Conservation (phyloP, 64 coral and sea anemone genomes). For the Orbicella faveolata region DNA sequence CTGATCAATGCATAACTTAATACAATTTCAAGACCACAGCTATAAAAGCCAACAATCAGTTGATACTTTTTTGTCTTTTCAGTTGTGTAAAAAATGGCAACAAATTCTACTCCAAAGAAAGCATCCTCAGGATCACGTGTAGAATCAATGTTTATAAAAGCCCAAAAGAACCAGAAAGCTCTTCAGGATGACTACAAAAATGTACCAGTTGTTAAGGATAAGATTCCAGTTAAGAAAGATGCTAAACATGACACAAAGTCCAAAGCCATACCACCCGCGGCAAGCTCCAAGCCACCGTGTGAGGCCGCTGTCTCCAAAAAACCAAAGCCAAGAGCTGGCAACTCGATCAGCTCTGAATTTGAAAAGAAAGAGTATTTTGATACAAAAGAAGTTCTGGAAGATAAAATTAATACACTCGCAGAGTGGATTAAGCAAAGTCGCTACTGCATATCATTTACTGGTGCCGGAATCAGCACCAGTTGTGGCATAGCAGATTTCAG, state of each 20-base stretch:
- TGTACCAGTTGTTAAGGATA: neutral
- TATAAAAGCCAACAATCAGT: no score
- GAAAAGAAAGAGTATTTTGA: conserved; percentile 81
- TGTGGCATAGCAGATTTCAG: conserved; percentile 72
- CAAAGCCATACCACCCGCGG: conserved; percentile 7
- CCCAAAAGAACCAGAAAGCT: neutral
- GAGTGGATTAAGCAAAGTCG: conserved; percentile 62
- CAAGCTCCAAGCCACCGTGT: neutral
- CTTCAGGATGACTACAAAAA: conserved; percentile 17
- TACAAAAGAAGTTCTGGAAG: conserved; percentile 22
- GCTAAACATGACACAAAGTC: neutral
- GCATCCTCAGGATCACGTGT: neutral
- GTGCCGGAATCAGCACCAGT: conserved; percentile 69
- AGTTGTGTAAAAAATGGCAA: conserved; percentile 1
- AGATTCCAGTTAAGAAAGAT: neutral
- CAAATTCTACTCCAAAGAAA: conserved; percentile 15
- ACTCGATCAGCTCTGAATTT: conserved; percentile 20
- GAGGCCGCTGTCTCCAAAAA: conserved; percentile 3
- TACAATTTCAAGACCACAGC: no score
- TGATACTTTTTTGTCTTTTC: neutral
- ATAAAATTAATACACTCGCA: conserved; percentile 44
- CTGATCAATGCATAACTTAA: no score
- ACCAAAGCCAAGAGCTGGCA: conserved; percentile 1
- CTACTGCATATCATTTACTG: conserved; percentile 79
- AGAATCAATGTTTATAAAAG: conserved; percentile 4